These are phyloP conservation scores for Diglossa cyanea DNA, from an alignment of 2,797 vertebrate species.

Conservation along the genomic window DNA sequence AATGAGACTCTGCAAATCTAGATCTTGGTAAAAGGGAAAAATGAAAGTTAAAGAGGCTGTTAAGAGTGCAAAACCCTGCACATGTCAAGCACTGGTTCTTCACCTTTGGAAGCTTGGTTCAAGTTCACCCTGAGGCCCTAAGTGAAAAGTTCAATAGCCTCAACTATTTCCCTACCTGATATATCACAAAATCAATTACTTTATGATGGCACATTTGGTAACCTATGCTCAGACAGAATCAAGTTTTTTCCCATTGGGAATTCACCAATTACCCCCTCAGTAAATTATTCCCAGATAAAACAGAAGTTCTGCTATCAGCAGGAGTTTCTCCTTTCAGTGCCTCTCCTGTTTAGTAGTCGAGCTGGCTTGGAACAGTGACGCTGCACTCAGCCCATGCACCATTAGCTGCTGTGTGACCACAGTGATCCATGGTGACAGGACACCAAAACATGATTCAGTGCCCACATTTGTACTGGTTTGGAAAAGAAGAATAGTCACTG, in stretches of 20 bases:
- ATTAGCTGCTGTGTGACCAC: constrained; percentile 18
- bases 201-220: constrained; percentile 75
- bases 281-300: constrained; percentile 75
- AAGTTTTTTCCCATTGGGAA: constrained; percentile 72
- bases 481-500: neutral
- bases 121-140: constrained; percentile 75
- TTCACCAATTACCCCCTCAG: constrained; percentile 76
- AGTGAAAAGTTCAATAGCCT: constrained; percentile 79
- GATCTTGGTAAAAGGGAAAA: constrained; percentile 71
- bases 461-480: constrained; percentile 16
- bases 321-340: constrained; percentile 53
- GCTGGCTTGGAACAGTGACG: neutral
- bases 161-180: constrained; percentile 68
- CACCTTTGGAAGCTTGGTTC: constrained; percentile 77
- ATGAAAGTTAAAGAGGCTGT: constrained; percentile 76
- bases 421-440: constrained; percentile 10
- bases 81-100: constrained; percentile 65
- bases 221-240: constrained; percentile 75
- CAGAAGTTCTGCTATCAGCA: constrained; percentile 71
- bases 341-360: constrained; percentile 10
- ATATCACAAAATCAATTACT: constrained; percentile 81
- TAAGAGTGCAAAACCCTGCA: constrained; percentile 58
- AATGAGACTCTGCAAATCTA: constrained; percentile 76
- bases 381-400: constrained; percentile 35
- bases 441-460: constrained; percentile 45